A percentile compares a stretch with the other conserved stretches of the same genome.
phyloP scores from a whole-genome alignment of 1,140 invertebrate species.

The Bombus picipes region DNA sequence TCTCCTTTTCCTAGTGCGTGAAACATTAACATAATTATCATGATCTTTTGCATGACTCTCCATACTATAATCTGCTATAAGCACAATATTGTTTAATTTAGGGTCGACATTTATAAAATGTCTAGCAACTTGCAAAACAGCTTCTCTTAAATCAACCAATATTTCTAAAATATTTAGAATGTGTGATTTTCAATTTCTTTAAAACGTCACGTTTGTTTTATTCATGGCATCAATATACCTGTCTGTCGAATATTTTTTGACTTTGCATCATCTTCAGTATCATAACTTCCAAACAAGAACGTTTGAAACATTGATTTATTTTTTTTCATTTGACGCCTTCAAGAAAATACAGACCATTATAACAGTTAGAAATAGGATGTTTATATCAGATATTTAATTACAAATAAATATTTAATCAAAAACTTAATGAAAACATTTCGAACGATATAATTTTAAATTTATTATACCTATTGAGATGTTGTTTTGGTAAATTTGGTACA shows the following conservation, averaged over 20 bases:
- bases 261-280: slow-evolving; percentile 92
- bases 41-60: slow-evolving; percentile 97
- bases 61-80: slow-evolving; percentile 97
- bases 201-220: not conserved
- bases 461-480: slow-evolving; percentile 88
- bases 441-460: not conserved
- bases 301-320: slow-evolving; percentile 95
- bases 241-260: slow-evolving; percentile 99
- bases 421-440: not conserved
- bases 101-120: slow-evolving; percentile 94
- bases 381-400: slow-evolving; percentile 6
- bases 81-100: slow-evolving; percentile 87
- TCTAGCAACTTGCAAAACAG: slow-evolving; percentile 94
- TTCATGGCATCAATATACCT: slow-evolving; percentile 77
- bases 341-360: slow-evolving; percentile 55
- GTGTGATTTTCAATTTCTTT: not conserved
- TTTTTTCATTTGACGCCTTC: slow-evolving; percentile 93
- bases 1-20: slow-evolving; percentile 91
- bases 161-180: slow-evolving; percentile 86
- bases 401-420: slow-evolving; percentile 9
- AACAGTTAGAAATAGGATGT: slow-evolving; percentile 25
- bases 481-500: slow-evolving; percentile 95
- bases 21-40: slow-evolving; percentile 96
- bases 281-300: slow-evolving; percentile 91
- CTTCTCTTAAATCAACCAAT: slow-evolving; percentile 97